phyloP scores from a whole-genome alignment of 2,113 vertebrate species.

The Sylvia atricapilla region DNA sequence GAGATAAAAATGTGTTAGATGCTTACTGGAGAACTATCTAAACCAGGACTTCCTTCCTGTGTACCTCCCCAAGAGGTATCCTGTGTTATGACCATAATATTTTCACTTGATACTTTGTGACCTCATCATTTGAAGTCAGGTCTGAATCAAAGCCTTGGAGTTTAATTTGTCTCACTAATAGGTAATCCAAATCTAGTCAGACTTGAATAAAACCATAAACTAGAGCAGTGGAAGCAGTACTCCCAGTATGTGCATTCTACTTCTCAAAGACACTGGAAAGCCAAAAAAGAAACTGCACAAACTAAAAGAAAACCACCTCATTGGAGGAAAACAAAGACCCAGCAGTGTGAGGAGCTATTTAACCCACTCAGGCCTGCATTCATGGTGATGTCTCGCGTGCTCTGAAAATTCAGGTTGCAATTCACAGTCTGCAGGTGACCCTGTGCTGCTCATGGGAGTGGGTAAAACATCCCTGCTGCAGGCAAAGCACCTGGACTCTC shows the following conservation, averaged over 20 bases:
- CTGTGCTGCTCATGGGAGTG: fast-evolving
- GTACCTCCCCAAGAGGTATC: neutral
- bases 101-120: neutral
- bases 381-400: fast-evolving
- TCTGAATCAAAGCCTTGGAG: neutral
- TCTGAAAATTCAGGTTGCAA: neutral
- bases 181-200: neutral
- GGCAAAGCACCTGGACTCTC: neutral
- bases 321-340: neutral
- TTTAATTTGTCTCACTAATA: neutral
- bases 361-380: fast-evolving
- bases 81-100: neutral
- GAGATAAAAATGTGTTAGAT: neutral
- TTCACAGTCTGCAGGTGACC: neutral
- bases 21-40: neutral
- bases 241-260: fast-evolving
- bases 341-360: neutral
- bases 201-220: neutral
- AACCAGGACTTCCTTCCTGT: neutral
- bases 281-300: neutral
- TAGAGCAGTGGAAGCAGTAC: neutral
- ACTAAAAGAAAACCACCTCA: fast-evolving
- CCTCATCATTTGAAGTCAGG: neutral
- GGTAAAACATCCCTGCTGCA: neutral
- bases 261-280: neutral